Conservation (phyloP, 1,140 invertebrate species). For the Atta colombica region DNA sequence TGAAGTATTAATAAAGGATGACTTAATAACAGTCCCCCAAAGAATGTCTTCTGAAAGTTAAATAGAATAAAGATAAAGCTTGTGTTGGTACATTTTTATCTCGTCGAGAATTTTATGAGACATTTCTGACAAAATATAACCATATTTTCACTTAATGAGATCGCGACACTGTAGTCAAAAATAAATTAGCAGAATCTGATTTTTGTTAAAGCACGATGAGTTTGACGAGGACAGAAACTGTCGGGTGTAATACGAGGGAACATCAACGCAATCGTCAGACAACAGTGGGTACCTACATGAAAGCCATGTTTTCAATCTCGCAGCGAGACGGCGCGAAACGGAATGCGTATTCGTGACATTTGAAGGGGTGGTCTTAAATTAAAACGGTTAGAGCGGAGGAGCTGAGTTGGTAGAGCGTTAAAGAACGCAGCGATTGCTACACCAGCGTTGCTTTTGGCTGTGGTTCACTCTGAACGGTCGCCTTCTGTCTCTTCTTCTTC, state of each 20-base stretch:
- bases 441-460: slow-evolving; percentile 80
- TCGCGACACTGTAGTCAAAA: background rate
- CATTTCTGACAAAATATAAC: background rate
- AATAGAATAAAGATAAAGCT: background rate
- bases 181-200: slow-evolving; percentile 43
- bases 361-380: slow-evolving; percentile 84
- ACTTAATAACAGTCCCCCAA: too few relatives aligned
- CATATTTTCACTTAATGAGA: background rate
- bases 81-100: background rate
- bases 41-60: too few relatives aligned
- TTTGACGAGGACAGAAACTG: background rate
- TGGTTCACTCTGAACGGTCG: slow-evolving; percentile 41
- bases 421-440: slow-evolving; percentile 81
- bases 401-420: slow-evolving; percentile 76
- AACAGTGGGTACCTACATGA: background rate
- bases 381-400: slow-evolving; percentile 76
- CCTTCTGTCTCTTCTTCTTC: slow-evolving; percentile 14
- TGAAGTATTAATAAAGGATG: too few relatives aligned
- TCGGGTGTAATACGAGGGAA: background rate
- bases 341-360: slow-evolving; percentile 84
- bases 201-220: slow-evolving; percentile 38
- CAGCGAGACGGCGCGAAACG: slow-evolving; percentile 75
- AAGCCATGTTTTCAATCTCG: slow-evolving; percentile 76
- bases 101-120: background rate
- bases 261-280: background rate